Base-by-base conservation (phyloP, 2,888 invertebrate species). In the Baccha elongata region DNA sequence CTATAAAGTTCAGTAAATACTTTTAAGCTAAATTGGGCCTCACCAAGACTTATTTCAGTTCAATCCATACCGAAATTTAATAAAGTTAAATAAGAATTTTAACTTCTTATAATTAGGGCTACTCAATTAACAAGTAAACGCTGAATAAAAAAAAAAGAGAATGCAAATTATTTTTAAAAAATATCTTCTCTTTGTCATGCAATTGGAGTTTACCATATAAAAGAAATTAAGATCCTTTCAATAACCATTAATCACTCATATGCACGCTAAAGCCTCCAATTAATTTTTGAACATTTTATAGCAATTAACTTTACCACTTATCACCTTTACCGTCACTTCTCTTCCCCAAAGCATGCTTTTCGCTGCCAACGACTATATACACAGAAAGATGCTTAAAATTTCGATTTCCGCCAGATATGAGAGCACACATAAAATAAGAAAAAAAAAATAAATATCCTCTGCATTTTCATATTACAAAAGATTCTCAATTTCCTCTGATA, bases 401-500 rank as follows among this genome's bases (percentile, higher is more conserved):
- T 73, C 67, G 60, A 68, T 73, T 79, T 62, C 67, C 53, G 46
- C 5, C 44, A 26, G 48, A 60, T 35, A 26, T 17, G 8, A n/a
- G 23, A 32, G 32, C 4, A 32, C 3, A 17, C 10, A 21, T 6
- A 58, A 8, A 17, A 26, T 10, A 11, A 4, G 10, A 23, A 15
- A 65, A 23, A 26, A 58, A 44, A 46, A 40, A n/a, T 21, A 35
- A 40, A 69, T 29, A 37, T 32, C 29, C 60, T 19, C n/a, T 13
- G 17, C 17, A 29, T 40, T 73, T 65, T 53, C 17, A 32, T 29
- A 53, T 52, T 46, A 62, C 35, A 79, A 73, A 79, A 10, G 40
- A 60, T 50, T 50, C 69, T 21, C 74, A 58, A 69, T 74, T 69
- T 58, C 55, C 74, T 53, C 40, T 71, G 32, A 50, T 65, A 78